Evolutionary conservation across 2,888 invertebrate species (phyloP), one percentile per base, ranked within the genome.

Genomic region (Anoplius nigerrimus): DNA sequence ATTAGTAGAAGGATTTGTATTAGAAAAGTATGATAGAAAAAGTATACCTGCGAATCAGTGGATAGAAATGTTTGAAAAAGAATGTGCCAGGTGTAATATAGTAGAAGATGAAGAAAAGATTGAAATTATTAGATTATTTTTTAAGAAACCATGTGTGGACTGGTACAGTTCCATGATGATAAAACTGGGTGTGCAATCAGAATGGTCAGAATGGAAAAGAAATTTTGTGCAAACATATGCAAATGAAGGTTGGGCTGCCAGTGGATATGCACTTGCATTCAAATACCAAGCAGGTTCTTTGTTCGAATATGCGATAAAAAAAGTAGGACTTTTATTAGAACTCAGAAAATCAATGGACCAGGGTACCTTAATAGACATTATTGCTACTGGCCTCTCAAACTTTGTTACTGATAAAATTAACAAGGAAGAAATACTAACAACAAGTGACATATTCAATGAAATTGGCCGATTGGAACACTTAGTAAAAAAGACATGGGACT

Each of bases 261-360:
- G 72, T 2, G 62, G 16, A 42, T 64, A 70, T 42, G 70, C 74
- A 6, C 15, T 72, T 45, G 52, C 42, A 27, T 66, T 45, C 34
- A 67, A 59, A 59, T 67, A 70, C 43, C 22, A 46, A 61, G 16
- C 4, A 15, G 72, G 71, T 11, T 64, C 62, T 34, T 45, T 70
- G 13, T 18, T 73, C 24, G 69, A 69, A 18, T 24, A 79, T 61
- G 79, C 75, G 15, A 73, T 76, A 54, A 69, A n/a, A n/a, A n/a
- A n/a, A n/a, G n/a, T n/a, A n/a, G n/a, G n/a, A n/a, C n/a, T n/a
- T n/a, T n/a, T n/a, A n/a, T n/a, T n/a, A n/a, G n/a, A n/a, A n/a
- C n/a, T n/a, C n/a, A n/a, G n/a, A n/a, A n/a, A n/a, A n/a, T n/a
- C n/a, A n/a, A n/a, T n/a, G n/a, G n/a, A n/a, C n/a, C n/a, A n/a